These are phyloP conservation scores for Diuraphis noxia DNA, from an alignment of 1,140 invertebrate genomes.

Conservation along the genomic window DNA sequence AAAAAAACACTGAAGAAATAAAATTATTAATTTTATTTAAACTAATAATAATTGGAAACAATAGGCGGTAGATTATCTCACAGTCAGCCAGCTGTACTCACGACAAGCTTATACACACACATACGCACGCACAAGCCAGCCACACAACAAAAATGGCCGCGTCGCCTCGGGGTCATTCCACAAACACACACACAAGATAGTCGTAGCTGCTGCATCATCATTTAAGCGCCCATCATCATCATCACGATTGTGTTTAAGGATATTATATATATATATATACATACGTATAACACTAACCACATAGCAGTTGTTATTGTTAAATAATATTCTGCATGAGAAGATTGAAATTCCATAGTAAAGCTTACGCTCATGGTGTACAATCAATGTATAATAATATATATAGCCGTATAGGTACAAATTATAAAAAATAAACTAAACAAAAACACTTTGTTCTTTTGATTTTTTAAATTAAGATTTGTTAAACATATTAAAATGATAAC, in stretches of 20 bases:
- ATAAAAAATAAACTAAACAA: neutral
- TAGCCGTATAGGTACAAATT: neutral
- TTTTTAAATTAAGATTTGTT: slow-evolving; percentile 11
- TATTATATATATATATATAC: neutral
- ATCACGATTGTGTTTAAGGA: slow-evolving; percentile 43
- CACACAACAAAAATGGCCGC: slow-evolving; percentile 45
- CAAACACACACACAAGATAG: slow-evolving; percentile 8
- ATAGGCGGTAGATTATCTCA: slow-evolving; percentile 48
- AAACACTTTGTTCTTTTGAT: neutral
- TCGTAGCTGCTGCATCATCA: slow-evolving; percentile 44
- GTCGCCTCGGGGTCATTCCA: slow-evolving; percentile 48
- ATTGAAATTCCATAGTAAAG: slow-evolving; percentile 18
- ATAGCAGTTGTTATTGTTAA: slow-evolving; percentile 16
- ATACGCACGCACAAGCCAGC: slow-evolving; percentile 6
- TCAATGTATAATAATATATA: neutral
- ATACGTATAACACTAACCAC: neutral
- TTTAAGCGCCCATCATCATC: slow-evolving; percentile 47
- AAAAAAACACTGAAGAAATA: neutral
- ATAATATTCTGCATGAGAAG: slow-evolving; percentile 26
- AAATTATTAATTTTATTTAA: slow-evolving; percentile 44
- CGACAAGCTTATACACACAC: slow-evolving; percentile 41
- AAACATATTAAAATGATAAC: neutral
- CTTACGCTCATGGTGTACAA: neutral
- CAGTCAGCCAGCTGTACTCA: slow-evolving; percentile 44
- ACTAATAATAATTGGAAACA: slow-evolving; percentile 46